These are phyloP conservation scores for Ormia ochracea DNA, from an alignment of 2,888 invertebrate species.

Conservation along the genomic window DNA sequence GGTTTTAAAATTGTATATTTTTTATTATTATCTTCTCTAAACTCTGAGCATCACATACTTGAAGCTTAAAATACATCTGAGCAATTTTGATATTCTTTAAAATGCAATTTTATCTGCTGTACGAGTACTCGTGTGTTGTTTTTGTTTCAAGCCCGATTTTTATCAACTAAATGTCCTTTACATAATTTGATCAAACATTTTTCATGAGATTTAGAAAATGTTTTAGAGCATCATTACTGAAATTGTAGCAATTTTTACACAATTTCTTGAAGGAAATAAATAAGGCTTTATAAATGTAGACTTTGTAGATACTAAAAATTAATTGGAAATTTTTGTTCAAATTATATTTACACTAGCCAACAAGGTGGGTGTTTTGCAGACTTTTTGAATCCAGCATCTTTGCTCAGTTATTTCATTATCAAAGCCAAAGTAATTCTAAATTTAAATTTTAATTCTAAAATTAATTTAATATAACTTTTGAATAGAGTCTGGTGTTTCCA, in stretches of 20 bases:
- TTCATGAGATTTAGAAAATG: neutral
- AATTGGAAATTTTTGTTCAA: neutral
- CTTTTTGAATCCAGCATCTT: too few species aligned
- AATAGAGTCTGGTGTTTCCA: too few species aligned
- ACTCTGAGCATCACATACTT: neutral
- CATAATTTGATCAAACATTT: neutral
- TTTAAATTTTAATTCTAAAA: too few species aligned
- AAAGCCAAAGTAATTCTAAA: too few species aligned
- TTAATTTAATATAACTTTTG: too few species aligned
- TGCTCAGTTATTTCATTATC: too few species aligned
- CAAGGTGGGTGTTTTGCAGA: too few species aligned
- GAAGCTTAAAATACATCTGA: neutral
- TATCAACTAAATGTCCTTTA: constrained; percentile 1
- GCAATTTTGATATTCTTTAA: neutral
- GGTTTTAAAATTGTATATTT: constrained; percentile 27
- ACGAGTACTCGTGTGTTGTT: neutral
- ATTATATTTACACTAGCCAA: too few species aligned
- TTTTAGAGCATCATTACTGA: neutral
- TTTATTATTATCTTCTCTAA: constrained; percentile 12
- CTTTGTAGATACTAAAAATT: neutral
- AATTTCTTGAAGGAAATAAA: neutral
- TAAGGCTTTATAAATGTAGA: neutral
- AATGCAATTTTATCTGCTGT: neutral
- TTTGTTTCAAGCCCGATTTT: neutral
- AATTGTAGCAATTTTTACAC: neutral